A percentile compares a stretch with the other conserved stretches of the same genome.
Conservation (phyloP, 2,888 invertebrate species). For the Campaea margaritaria region DNA sequence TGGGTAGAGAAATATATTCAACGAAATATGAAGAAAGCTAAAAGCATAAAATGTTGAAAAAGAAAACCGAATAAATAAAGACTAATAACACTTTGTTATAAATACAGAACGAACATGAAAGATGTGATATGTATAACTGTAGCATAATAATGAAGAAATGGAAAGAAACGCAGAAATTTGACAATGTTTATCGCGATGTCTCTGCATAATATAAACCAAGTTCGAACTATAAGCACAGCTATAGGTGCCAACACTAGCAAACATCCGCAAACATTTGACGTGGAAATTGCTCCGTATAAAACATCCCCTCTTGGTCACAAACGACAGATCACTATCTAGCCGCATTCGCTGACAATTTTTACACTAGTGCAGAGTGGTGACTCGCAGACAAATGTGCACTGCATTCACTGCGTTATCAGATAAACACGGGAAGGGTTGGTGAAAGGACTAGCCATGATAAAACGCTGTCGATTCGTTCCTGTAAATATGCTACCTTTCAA, state of each 20-base stretch:
- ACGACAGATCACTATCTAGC: slow-evolving; percentile 81
- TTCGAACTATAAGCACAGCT: neutral
- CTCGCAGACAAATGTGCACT: slow-evolving; percentile 78
- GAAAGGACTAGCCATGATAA: slow-evolving; percentile 75
- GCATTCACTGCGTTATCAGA: slow-evolving; percentile 81
- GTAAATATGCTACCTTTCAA: slow-evolving; percentile 76
- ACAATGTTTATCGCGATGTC: neutral
- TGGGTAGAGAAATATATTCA: neutral
- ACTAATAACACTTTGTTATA: neutral
- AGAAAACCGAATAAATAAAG: neutral
- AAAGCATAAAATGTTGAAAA: neutral
- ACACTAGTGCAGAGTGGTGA: slow-evolving; percentile 80
- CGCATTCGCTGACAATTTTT: slow-evolving; percentile 82
- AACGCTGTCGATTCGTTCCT: slow-evolving; percentile 78
- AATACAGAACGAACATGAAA: no score
- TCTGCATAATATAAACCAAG: neutral
- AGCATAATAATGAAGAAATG: neutral
- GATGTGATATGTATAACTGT: no score
- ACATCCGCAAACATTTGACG: slow-evolving; percentile 10
- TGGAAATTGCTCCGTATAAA: slow-evolving; percentile 32
- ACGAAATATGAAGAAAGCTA: neutral
- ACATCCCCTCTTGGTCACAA: slow-evolving; percentile 60
- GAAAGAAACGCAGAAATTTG: neutral
- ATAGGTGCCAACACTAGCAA: neutral
- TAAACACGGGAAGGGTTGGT: slow-evolving; percentile 77